Evolutionary conservation across 2,113 vertebrate genomes (phyloP), one percentile per base, ranked within the genome.

Genomic region (Promerops cafer): DNA sequence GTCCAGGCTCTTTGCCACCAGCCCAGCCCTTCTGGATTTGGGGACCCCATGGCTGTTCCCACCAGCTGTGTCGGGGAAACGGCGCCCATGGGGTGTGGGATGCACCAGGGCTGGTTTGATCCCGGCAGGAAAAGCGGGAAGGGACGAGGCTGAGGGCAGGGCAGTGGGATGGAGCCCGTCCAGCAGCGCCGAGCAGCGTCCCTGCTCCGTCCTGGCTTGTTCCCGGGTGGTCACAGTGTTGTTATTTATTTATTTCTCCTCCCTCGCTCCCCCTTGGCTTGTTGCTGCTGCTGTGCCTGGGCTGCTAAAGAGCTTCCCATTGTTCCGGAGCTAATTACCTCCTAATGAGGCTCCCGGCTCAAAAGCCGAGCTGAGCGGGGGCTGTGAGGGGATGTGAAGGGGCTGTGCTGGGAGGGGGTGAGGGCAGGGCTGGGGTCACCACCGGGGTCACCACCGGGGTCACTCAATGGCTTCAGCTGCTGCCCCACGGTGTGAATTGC

Each of bases 281-380:
- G 93, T 95, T 93, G 97, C 23, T 87, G 95, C 91, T 23, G 95
- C 95, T 89, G 96, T 94, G 92, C 95, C 87, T 78, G 78, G 94
- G 93, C 92, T 95, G 90, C 91, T 96, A 90, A 94, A 95, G 84
- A 96, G 96, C 93, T 91, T 96, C 94, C 92, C 90, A 93, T 96
- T 96, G 94, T 97, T 95, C 17, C 28, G n/a, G 44, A 86, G 96
- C 94, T 97, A 97, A 97, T 97, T 96, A 96, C 89, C 92, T 91
- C 94, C 89, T 97, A 97, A 97, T 97, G 97, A 97, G 95, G 79
- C 94, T 93, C 85, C 92, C 68, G 40, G 39, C 93, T 91, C 77
- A 33, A 89, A 65, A 86, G 91, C 63, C 50, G 14, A 60, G 57
- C 5, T 0, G 50, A 70, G 71, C 0, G 6, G 78, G 64, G 86